phyloP scores from a whole-genome alignment of 1,140 invertebrate species.

The Pseudomyrmex concolor region DNA sequence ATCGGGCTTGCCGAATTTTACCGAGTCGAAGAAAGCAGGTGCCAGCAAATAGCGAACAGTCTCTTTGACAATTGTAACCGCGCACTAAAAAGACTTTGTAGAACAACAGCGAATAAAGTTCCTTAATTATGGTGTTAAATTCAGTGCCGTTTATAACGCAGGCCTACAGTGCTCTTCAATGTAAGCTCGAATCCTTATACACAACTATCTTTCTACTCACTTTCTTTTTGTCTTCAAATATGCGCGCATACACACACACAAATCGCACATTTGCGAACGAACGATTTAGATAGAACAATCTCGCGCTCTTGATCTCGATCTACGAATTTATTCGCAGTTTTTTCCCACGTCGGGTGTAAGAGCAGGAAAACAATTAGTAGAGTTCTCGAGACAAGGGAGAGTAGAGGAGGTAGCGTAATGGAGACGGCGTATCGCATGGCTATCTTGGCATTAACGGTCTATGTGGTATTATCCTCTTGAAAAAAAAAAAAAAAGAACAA shows the following conservation, averaged over 20 bases:
- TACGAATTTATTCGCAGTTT: conserved; percentile 37
- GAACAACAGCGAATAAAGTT: no score
- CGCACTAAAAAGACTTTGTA: no score
- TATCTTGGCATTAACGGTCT: conserved; percentile 72
- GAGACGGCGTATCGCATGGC: conserved; percentile 67
- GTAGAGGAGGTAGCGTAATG: conserved; percentile 60
- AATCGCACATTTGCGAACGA: neutral
- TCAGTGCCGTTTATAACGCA: no score
- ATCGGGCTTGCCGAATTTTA: no score
- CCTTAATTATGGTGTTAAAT: no score
- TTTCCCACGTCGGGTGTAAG: conserved; percentile 65
- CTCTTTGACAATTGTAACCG: no score
- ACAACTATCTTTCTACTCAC: neutral
- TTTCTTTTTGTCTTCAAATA: no score
- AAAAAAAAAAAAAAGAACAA: conserved; percentile 65
- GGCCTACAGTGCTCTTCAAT: no score
- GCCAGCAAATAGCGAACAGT: no score
- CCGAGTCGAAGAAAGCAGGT: no score
- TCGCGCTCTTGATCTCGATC: conserved; percentile 43
- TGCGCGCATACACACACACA: neutral
- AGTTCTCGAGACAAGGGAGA: conserved; percentile 46
- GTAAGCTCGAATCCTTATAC: no score
- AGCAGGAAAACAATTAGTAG: conserved; percentile 70
- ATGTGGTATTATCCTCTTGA: conserved; percentile 66
- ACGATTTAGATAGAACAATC: conserved; percentile 22